These are phyloP conservation scores for Petromus typicus DNA, from an alignment of 2,113 vertebrate genomes.

Conservation along the genomic window DNA sequence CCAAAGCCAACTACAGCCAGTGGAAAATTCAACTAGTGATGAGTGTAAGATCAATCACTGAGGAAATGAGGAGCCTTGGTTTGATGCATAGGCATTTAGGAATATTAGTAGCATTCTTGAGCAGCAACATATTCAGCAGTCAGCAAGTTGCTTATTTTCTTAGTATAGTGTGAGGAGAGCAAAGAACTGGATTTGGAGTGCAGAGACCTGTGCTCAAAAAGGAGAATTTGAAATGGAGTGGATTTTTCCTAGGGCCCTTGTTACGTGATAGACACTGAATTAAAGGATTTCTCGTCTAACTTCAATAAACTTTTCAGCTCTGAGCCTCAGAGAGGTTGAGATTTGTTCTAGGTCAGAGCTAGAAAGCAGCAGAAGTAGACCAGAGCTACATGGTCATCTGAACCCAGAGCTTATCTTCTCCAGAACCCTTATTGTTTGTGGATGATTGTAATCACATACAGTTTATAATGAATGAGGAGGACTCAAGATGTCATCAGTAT, in stretches of 20 bases:
- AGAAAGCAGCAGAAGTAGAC: not conserved
- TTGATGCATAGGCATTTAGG: conserved; percentile 48
- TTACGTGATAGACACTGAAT: not conserved
- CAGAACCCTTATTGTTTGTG: not conserved
- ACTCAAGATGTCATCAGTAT: not conserved
- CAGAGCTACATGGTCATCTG: not conserved
- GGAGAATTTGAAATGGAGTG: not conserved
- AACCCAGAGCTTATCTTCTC: not conserved
- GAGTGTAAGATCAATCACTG: conserved; percentile 32
- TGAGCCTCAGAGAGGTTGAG: not conserved
- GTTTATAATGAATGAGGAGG: not conserved
- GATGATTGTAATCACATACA: not conserved
- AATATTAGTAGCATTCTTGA: conserved; percentile 5
- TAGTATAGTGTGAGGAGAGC: not conserved
- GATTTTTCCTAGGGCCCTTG: not conserved
- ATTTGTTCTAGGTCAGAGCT: not conserved
- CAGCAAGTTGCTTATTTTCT: conserved; percentile 24
- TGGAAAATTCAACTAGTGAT: conserved; percentile 72
- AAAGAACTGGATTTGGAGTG: conserved; percentile 14
- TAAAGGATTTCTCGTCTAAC: conserved; percentile 20
- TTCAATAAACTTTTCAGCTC: conserved; percentile 10
- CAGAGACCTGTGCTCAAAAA: conserved; percentile 19
- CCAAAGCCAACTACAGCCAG: not conserved
- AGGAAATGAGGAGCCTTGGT: conserved; percentile 48
- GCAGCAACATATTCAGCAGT: not conserved